phyloP scores from a whole-genome alignment of 2,888 invertebrate genomes.

The Mythimna vitellina region DNA sequence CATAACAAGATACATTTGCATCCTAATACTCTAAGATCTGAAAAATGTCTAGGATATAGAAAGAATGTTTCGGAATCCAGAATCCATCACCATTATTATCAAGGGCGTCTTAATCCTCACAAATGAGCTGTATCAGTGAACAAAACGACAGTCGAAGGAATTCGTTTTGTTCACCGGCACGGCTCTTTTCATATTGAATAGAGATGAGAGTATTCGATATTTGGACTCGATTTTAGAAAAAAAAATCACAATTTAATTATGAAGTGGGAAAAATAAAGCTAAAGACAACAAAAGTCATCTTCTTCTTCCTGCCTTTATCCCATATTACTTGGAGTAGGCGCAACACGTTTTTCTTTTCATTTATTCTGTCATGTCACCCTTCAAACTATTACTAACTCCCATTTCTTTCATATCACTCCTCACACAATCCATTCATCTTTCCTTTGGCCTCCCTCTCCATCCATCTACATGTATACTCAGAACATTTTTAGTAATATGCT shows the following conservation, averaged over 20 bases:
- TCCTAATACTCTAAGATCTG: constrained; percentile 49
- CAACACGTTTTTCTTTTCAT: too few species aligned
- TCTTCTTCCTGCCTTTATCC: too few species aligned
- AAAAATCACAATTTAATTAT: neutral
- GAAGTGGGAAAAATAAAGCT: neutral
- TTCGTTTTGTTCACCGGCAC: too few species aligned
- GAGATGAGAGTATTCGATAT: constrained; percentile 42
- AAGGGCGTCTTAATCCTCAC: constrained; percentile 78
- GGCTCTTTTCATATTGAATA: constrained; percentile 70
- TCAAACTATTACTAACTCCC: too few species aligned
- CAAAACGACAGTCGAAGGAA: constrained; percentile 74
- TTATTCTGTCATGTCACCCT: too few species aligned
- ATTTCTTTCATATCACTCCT: too few species aligned
- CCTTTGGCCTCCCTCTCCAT: too few species aligned
- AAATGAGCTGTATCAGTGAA: constrained; percentile 75
- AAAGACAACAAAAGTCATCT: neutral
- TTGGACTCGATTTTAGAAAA: neutral
- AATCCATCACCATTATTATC: constrained; percentile 57
- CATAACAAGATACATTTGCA: constrained; percentile 50
- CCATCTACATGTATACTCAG: too few species aligned
- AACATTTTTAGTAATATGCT: too few species aligned
- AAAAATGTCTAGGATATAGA: constrained; percentile 62
- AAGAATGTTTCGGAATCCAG: constrained; percentile 60
- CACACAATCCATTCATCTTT: too few species aligned
- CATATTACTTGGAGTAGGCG: too few species aligned